A percentile compares a stretch with the other conserved stretches of the same genome.
Conservation (phyloP, 35 echinoderm and acorn worm genomes). For the Ophiothrix spiculata region DNA sequence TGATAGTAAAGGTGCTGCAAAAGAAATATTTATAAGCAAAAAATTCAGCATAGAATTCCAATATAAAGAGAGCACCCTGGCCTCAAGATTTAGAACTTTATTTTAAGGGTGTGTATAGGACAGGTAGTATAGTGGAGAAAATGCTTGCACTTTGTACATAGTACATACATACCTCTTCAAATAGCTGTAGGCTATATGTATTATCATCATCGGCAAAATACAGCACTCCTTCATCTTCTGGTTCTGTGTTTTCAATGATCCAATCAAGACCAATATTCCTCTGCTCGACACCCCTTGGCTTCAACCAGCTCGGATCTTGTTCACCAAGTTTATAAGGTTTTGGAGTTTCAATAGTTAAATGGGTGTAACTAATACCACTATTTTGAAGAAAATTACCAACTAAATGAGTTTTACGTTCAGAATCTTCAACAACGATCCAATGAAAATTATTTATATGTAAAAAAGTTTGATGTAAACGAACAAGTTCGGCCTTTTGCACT, state of each 20-base stretch:
- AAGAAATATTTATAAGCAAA: too few relatives aligned
- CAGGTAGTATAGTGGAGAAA: too few relatives aligned
- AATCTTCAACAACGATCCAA: slow-evolving; percentile 89
- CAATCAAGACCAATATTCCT: slow-evolving; percentile 86
- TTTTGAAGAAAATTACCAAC: slow-evolving; percentile 71
- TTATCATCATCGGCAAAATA: slow-evolving; percentile 99
- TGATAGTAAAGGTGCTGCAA: too few relatives aligned
- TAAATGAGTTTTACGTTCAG: slow-evolving; percentile 48
- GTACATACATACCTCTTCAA: slow-evolving; percentile 87
- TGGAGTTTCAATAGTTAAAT: slow-evolving; percentile 73
- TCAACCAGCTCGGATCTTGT: slow-evolving; percentile 78
- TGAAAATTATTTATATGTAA: slow-evolving; percentile 79
- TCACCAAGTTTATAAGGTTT: slow-evolving; percentile 60
- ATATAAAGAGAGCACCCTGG: too few relatives aligned
- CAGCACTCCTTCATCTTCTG: slow-evolving; percentile 53
- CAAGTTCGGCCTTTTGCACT: slow-evolving; percentile 97
- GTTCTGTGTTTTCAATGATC: slow-evolving; percentile 53
- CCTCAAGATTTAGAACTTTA: too few relatives aligned
- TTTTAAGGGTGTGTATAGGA: too few relatives aligned
- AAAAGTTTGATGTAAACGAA: slow-evolving; percentile 64
- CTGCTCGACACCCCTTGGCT: slow-evolving; percentile 91
- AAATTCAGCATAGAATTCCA: too few relatives aligned
- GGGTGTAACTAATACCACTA: slow-evolving; percentile 74
- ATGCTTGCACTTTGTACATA: too few relatives aligned
- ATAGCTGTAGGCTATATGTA: slow-evolving; percentile 82